A percentile compares a stretch with the other conserved stretches of the same genome.
Evolutionary conservation across 1,140 invertebrate species (phyloP).

Genomic region (Antheraea mylitta): DNA sequence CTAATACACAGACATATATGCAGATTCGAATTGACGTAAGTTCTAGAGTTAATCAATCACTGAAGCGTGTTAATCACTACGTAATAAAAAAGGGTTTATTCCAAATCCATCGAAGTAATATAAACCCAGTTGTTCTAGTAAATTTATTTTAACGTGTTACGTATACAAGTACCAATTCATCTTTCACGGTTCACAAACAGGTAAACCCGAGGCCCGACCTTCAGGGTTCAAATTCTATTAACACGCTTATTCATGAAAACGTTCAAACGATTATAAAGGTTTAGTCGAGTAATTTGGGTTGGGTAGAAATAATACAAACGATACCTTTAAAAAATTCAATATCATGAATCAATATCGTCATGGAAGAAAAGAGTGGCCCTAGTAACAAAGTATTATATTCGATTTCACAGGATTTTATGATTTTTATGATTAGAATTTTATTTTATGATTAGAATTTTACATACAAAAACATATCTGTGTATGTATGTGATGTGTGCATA

Average conservation of each 20-base stretch:
- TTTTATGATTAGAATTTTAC: no score
- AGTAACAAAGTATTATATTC: no score
- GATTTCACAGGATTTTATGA: no score
- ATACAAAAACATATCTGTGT: no score
- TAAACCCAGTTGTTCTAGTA: constrained; percentile 13
- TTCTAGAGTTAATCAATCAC: no score
- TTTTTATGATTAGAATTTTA: no score
- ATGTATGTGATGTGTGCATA: no score
- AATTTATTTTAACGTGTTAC: constrained; percentile 16
- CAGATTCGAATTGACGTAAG: no score
- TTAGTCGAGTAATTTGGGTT: constrained; percentile 5
- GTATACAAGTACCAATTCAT: constrained; percentile 19
- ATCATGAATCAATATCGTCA: background rate
- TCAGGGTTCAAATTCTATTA: constrained; percentile 3
- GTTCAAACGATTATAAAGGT: background rate
- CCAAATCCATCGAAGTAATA: constrained; percentile 4
- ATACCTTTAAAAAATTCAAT: background rate
- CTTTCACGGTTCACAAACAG: constrained; percentile 8
- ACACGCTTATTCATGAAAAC: constrained; percentile 1
- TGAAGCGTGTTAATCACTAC: no score
- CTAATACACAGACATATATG: no score
- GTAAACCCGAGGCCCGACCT: constrained; percentile 1
- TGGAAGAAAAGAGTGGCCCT: no score
- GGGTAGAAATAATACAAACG: constrained; percentile 3
- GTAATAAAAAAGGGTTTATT: no score